Evolutionary conservation across 2,113 vertebrate genomes (phyloP).

Genomic region (Oreochromis spilurus): DNA sequence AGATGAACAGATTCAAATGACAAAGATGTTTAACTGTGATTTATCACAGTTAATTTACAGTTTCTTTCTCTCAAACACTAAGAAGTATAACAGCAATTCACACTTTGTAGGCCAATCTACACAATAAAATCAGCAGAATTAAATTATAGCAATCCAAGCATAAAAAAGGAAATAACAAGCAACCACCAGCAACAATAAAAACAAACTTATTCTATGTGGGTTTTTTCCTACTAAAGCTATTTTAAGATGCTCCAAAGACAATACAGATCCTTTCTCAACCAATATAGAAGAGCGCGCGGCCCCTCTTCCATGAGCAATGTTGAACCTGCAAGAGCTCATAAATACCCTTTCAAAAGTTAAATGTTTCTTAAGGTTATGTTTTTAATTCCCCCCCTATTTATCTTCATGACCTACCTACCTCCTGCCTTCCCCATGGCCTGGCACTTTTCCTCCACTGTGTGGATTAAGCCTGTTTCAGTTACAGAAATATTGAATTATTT

Average conservation of each 20-base stretch:
- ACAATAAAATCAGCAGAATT: not conserved
- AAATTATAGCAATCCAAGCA: fast-evolving
- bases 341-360: not conserved
- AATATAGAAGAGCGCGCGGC: not conserved
- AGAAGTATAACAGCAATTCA: not conserved
- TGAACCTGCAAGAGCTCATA: not conserved
- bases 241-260: not conserved
- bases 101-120: not conserved
- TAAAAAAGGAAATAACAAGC: not conserved
- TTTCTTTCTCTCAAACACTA: not conserved
- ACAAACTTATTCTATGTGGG: not conserved
- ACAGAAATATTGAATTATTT: conserved; percentile 47
- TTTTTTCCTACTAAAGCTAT: not conserved
- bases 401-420: not conserved
- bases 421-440: not conserved
- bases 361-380: not conserved
- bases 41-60: not conserved
- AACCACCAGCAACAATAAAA: not conserved
- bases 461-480: conserved; percentile 56
- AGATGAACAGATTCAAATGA: not conserved
- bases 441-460: not conserved
- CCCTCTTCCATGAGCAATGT: not conserved
- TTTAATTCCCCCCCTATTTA: not conserved
- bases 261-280: not conserved
- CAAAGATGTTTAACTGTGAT: not conserved